Evolutionary conservation across 2,888 invertebrate species (phyloP), one percentile per base, ranked within the genome.

Genomic region (Lasioglossum oenotherae): DNA sequence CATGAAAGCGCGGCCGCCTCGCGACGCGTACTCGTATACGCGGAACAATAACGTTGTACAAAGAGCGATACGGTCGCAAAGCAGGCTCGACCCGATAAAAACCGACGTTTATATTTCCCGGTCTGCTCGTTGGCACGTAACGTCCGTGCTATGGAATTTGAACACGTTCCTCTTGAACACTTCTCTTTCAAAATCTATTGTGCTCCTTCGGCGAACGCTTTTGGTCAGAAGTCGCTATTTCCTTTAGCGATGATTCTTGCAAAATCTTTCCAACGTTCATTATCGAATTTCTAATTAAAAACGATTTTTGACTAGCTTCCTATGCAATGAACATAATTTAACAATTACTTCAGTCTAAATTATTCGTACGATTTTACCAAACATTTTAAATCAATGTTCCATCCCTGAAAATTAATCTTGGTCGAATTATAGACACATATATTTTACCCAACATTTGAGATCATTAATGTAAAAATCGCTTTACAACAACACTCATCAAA

Each of bases 21-120:
- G 72, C 82, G 85, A 84, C 84, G 87, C 87, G 87, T 87, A 23
- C 31, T 31, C 35, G 89, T 53, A 23, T 53, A 53, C 89, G 87
- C 83, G 85, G 88, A 91, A 92, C 92, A 92, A 90, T 92, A 89
- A 91, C 88, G 87, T 75, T 69, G 85, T 75, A 79, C 81, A 86
- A 81, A 81, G 84, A 80, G 71, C 74, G 84, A 83, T 81, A 83
- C 73, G 87, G 74, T 80, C 80, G 87, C 85, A 85, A 88, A 85
- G 46, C 84, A 79, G 85, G 77, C 81, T 67, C 78, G 74, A 38
- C 71, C 79, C 86, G 92, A 91, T 90, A 91, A 92, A 92, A 89
- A 88, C 74, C 82, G 84, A 81, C 91, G 88, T 89, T 92, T 90
- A 87, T 90, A 89, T 90, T 91, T 90, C 90, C 90, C 88, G 89